Evolutionary conservation across 2,888 invertebrate species (phyloP), one percentile per base, ranked within the genome.

Genomic region (Drepanosiphum platanoidis): DNA sequence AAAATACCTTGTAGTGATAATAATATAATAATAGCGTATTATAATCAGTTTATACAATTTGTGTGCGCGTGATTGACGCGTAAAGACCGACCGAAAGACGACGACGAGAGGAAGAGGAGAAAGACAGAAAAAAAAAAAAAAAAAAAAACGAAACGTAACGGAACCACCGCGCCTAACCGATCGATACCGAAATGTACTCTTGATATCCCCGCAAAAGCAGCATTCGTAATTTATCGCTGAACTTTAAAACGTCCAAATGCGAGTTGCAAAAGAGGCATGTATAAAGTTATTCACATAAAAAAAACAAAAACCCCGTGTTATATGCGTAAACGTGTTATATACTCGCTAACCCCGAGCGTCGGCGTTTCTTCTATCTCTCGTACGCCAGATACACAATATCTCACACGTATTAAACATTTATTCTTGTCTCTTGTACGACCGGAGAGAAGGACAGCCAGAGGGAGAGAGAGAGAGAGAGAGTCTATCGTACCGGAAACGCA

Each of bases 401-500:
- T 46, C 79, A 34, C 79, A 42, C 9, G 79, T 46, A n/a, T 68
- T 68, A 68, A 79, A 79, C 66, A 68, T 79, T 46, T 68, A 68
- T 68, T 68, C 42, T 46, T 46, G 66, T 34, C 42, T 75, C 75
- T 46, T 9, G 18, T 46, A 34, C 66, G 15, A 15, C 18, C 5
- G 46, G 52, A 52, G 52, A 52, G 52, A 52, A 1, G 22, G 52
- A n/a, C n/a, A n/a, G n/a, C n/a, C n/a, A 52, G 52, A 52, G 15
- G 22, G 52, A 18, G 18, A 22, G 52, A 5, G 15, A n/a, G 68
- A 15, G 4, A 42, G 42, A 3, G n/a, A 13, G 68, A 8, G 66
- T 68, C 46, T 68, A 68, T 68, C 68, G 42, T 68, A 68, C 79
- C 79, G 79, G 79, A 68, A 79, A 68, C 46, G 46, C 68, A 32